phyloP scores from a whole-genome alignment of 2,888 invertebrate species.

The Sipunculus nudus region DNA sequence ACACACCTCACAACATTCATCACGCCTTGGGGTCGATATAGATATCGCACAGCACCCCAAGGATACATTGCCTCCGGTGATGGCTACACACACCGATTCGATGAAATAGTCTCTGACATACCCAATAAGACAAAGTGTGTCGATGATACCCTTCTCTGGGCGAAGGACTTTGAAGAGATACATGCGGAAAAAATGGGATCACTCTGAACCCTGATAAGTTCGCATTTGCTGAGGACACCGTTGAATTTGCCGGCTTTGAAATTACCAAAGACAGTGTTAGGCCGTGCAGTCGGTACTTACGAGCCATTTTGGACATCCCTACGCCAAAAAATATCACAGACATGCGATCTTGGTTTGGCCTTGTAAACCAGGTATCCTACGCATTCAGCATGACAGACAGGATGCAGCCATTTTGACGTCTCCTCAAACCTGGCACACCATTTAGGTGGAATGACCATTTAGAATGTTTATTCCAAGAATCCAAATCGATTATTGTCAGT shows the following conservation, averaged over 20 bases:
- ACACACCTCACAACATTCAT: constrained; percentile 34
- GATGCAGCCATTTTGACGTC: constrained; percentile 41
- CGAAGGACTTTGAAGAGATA: constrained; percentile 33
- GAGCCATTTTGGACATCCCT: constrained; percentile 39
- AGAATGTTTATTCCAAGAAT: constrained; percentile 19
- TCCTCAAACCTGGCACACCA: constrained; percentile 37
- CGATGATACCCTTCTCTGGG: constrained; percentile 40
- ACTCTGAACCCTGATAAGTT: constrained; percentile 47
- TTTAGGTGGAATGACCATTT: constrained; percentile 32
- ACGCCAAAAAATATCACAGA: constrained; percentile 40
- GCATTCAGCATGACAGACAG: constrained; percentile 41
- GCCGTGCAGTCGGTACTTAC: constrained; percentile 37
- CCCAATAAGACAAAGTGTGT: constrained; percentile 47
- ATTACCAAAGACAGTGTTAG: constrained; percentile 36
- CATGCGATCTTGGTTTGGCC: constrained; percentile 44
- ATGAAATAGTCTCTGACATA: constrained; percentile 45
- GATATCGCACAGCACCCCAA: constrained; percentile 31
- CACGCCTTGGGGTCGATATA: constrained; percentile 40
- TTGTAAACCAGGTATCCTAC: constrained; percentile 44
- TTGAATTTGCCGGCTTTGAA: constrained; percentile 45
- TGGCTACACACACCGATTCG: constrained; percentile 16
- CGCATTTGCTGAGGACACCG: constrained; percentile 32
- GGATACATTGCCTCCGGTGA: constrained; percentile 30
- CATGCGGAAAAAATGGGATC: constrained; percentile 32
- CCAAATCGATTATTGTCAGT: constrained; percentile 12